These are phyloP conservation scores for Oreohelix idahoensis DNA, from an alignment of 1,140 invertebrate genomes.

Conservation along the genomic window DNA sequence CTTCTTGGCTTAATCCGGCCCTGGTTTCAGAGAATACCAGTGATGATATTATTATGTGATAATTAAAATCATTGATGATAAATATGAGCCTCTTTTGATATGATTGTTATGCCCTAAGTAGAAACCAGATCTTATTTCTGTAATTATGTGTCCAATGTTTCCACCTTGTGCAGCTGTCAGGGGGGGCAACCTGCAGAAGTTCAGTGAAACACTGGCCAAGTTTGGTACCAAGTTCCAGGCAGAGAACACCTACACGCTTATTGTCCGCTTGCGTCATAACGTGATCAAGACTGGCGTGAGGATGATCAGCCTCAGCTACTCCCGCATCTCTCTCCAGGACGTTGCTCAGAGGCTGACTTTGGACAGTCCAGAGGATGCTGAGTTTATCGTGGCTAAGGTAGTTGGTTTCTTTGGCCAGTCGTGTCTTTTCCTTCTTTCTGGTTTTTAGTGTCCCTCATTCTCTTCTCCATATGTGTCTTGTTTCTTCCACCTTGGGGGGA, in stretches of 20 bases:
- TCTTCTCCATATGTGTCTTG: too few species aligned
- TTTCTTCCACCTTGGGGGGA: too few species aligned
- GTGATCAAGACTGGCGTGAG: conserved; percentile 99
- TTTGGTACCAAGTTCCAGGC: conserved; percentile 73
- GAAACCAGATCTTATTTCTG: too few species aligned
- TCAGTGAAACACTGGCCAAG: conserved; percentile 93
- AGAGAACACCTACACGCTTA: conserved; percentile 96
- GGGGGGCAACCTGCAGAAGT: conserved; percentile 92
- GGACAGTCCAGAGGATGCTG: conserved; percentile 96
- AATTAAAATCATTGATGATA: too few species aligned
- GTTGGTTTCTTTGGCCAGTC: background rate
- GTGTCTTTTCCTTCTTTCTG: too few species aligned
- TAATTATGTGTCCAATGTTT: too few species aligned
- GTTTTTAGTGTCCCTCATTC: too few species aligned
- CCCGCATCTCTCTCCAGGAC: conserved; percentile 93
- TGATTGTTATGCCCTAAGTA: too few species aligned
- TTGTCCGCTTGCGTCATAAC: conserved; percentile 92
- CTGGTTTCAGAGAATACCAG: too few species aligned
- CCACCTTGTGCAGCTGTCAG: conserved; percentile 85
- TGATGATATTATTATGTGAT: too few species aligned
- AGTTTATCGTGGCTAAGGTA: conserved; percentile 97
- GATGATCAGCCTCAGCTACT: conserved; percentile 97
- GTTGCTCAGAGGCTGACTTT: conserved; percentile 94
- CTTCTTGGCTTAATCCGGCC: too few species aligned
- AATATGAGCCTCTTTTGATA: too few species aligned